Base-by-base conservation (phyloP, 2,888 invertebrate species). In the Hermodice carunculata region DNA sequence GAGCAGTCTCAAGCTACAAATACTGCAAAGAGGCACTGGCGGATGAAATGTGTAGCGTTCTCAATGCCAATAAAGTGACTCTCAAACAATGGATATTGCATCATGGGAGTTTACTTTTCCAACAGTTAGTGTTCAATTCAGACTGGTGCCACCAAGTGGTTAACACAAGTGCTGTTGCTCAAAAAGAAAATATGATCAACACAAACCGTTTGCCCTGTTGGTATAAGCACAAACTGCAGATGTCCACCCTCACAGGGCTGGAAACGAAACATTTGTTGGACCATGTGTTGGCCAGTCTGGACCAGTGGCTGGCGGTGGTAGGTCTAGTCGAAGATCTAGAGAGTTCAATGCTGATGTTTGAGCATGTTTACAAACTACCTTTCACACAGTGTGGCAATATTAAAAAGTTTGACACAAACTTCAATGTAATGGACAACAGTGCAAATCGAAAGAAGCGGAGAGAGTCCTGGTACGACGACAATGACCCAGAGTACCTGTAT, bases 281-380 rank as follows among this genome's bases (percentile, higher is more conserved):
- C 24, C 67, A 71, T 26, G 57, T 70, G 2, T 24, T 67, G 5
- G 59, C 51, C 8, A 61, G 69, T 44, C 53, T 71, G n/a, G 67
- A 69, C n/a, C 32, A 61, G 19, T 71, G 71, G 71, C 67, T 71
- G 54, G 51, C 61, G 22, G 71, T 63, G 8, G 43, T 71, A 11
- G 71, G 71, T 1, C 19, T 67, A 1, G 52, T 44, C 8, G 67
- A 67, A 17, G 63, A 69, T 3, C 34, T 62, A 14, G 58, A 49
- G 1, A 44, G 32, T 17, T 63, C 69, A 0, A 29, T 71, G 17
- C 29, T 58, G 43, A 65, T 69, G 65, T 66, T 71, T 44, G 69
- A 71, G 53, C 59, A 69, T 29, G 62, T 65, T 37, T 69, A 64
- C 29, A 51, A 53, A 26, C 37, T 69, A 11, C 71, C 71, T 4